Evolutionary conservation across 1,140 invertebrate genomes (phyloP).

Genomic region (Hyles euphorbiae): DNA sequence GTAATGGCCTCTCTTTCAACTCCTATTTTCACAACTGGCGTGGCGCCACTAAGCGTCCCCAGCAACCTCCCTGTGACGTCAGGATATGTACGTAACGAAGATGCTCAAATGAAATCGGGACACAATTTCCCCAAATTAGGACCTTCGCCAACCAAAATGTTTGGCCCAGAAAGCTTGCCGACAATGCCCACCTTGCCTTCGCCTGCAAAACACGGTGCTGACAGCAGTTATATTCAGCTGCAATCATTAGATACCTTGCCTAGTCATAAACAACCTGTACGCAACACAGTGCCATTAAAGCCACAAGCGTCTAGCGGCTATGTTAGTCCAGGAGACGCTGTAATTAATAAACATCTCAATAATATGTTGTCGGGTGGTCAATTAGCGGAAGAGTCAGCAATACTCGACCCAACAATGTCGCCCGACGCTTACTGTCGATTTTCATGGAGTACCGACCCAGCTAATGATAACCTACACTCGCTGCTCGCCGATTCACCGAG

Average conservation of each 20-base stretch:
- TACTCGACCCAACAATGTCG: slow-evolving; percentile 59
- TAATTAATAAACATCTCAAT: slow-evolving; percentile 64
- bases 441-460: slow-evolving; percentile 66
- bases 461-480: slow-evolving; percentile 63
- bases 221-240: slow-evolving; percentile 62
- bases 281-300: slow-evolving; percentile 48
- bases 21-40: slow-evolving; percentile 49
- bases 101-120: slow-evolving; percentile 40
- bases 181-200: slow-evolving; percentile 60
- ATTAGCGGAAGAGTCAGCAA: slow-evolving; percentile 52
- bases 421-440: slow-evolving; percentile 71
- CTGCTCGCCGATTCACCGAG: slow-evolving; percentile 51
- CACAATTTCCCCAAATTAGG: slow-evolving; percentile 46
- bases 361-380: slow-evolving; percentile 50
- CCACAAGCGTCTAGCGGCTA: slow-evolving; percentile 49
- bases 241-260: slow-evolving; percentile 58
- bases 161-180: slow-evolving; percentile 64
- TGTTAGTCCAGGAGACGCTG: slow-evolving; percentile 54
- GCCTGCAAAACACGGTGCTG: slow-evolving; percentile 44
- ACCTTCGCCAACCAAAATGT: slow-evolving; percentile 38
- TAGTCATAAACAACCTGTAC: slow-evolving; percentile 52
- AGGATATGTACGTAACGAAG: slow-evolving; percentile 56
- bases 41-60: slow-evolving; percentile 23
- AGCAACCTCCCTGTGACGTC: slow-evolving; percentile 40
- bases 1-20: slow-evolving; percentile 57